These are phyloP conservation scores for Setophaga kirtlandii DNA, from an alignment of 2,113 vertebrate species.

Conservation along the genomic window DNA sequence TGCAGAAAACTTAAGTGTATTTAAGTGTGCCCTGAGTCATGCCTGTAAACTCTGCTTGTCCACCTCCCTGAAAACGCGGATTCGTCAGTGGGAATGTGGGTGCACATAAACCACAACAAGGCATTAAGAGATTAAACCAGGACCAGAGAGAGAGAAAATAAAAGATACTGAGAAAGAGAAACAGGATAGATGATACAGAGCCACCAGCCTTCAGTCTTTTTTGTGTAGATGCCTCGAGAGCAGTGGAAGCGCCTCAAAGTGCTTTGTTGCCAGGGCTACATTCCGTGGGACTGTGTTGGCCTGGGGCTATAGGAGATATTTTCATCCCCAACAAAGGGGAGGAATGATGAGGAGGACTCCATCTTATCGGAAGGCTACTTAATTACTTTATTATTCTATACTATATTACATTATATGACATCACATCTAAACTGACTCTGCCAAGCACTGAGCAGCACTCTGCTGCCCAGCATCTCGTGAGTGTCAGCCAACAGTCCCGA, in stretches of 20 bases:
- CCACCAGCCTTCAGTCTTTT: neutral
- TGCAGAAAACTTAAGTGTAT: neutral
- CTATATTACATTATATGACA: too few relatives aligned
- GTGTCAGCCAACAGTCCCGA: too few relatives aligned
- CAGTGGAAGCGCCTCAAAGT: neutral
- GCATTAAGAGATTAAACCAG: neutral
- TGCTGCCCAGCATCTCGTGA: too few relatives aligned
- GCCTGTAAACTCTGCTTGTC: neutral
- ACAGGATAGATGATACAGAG: neutral
- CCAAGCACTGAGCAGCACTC: too few relatives aligned
- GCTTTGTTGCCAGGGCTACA: neutral
- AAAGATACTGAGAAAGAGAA: neutral
- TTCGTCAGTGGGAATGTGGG: neutral
- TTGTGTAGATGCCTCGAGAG: neutral
- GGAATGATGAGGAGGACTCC: too few relatives aligned
- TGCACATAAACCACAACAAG: neutral
- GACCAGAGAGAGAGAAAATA: neutral
- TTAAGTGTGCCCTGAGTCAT: neutral
- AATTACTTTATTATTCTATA: too few relatives aligned
- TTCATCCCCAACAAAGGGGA: too few relatives aligned
- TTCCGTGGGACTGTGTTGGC: neutral
- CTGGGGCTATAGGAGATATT: too few relatives aligned
- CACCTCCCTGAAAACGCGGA: neutral
- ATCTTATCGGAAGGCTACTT: too few relatives aligned
- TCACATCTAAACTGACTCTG: too few relatives aligned